phyloP scores from a whole-genome alignment of 2,888 invertebrate genomes.

The Drosophila setosimentum region DNA sequence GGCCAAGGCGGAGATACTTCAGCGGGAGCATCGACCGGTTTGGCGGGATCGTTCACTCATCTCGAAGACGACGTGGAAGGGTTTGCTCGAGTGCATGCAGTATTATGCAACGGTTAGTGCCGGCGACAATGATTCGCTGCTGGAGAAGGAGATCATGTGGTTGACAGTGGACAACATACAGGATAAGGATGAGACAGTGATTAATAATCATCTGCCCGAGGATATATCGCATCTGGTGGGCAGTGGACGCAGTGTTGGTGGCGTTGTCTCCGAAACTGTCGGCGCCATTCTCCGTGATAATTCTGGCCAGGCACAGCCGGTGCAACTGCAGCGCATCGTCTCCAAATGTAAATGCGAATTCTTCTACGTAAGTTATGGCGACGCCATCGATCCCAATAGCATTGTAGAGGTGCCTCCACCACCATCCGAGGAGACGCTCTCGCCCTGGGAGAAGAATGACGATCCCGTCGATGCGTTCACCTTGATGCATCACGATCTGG shows the following conservation, averaged over 20 bases:
- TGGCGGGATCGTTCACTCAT: conserved; percentile 95
- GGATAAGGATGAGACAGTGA: conserved; percentile 91
- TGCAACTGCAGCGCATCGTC: conserved; percentile 97
- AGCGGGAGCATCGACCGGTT: conserved; percentile 94
- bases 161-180: conserved; percentile 97
- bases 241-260: conserved; percentile 98
- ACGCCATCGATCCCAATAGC: conserved; percentile 87
- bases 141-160: conserved; percentile 97
- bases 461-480: conserved; percentile 98
- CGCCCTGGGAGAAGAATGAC: conserved; percentile 92
- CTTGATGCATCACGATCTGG: conserved; percentile 98
- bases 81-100: conserved; percentile 98
- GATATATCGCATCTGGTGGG: conserved; percentile 96
- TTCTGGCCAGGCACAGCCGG: conserved; percentile 87
- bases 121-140: conserved; percentile 89
- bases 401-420: conserved; percentile 89
- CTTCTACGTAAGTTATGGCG: conserved; percentile 97
- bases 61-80: conserved; percentile 98
- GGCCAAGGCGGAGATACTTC: conserved; percentile 97
- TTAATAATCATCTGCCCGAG: conserved; percentile 92
- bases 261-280: conserved; percentile 96
- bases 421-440: conserved; percentile 89
- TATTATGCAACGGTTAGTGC: conserved; percentile 99
- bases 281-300: conserved; percentile 91
- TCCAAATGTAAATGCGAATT: conserved; percentile 99